Base-by-base conservation (phyloP, 64 coral and sea anemone species). In the Stichodactyla mertensii region DNA sequence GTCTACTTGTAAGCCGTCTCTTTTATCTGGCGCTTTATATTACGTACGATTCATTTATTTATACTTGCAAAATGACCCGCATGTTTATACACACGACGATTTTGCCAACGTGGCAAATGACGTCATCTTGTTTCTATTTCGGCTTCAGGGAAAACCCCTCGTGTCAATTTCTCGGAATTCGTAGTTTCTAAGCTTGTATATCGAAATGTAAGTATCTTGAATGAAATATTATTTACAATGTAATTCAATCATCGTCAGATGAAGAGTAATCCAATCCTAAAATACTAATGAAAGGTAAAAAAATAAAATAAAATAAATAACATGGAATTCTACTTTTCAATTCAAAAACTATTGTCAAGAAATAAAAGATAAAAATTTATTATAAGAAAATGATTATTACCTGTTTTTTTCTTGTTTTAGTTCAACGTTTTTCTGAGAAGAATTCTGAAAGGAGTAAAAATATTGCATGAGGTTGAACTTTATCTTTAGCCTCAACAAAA, bases 51-150 rank as follows among this genome's bases (percentile, higher is more conserved):
- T 31, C 12, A n/a, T 6, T 31, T 23, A n/a, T 6, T 31, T 23
- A 74, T 31, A 74, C 27, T 31, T 28, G 12, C 69, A 74, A 12
- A 74, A 45, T 45, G 3, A 31, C 27, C 24, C 22, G 36, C 69
- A 74, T 74, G 80, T 57, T 82, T 55, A 82, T 57, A 62, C 16
- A 52, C 26, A 90, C 89, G 89, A 64, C 78, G 57, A 86, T 79
- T 86, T 86, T 78, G 84, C 84, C 54, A 71, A 86, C 89, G 83
- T 90, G 89, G 83, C 89, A 86, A 61, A 60, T 90, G 31, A 51
- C 64, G 71, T 52, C 83, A 84, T 57, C 18, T 82, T 57, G 55
- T 57, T 54, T n/a, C 80, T 82, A 55, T 82, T 82, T 82, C 16
- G 52, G 80, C 55, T 55, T 7, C 52, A 82, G 80, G 80, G 80